Base-by-base conservation (phyloP, 1,140 invertebrate species). In the Trissolcus basalis region DNA sequence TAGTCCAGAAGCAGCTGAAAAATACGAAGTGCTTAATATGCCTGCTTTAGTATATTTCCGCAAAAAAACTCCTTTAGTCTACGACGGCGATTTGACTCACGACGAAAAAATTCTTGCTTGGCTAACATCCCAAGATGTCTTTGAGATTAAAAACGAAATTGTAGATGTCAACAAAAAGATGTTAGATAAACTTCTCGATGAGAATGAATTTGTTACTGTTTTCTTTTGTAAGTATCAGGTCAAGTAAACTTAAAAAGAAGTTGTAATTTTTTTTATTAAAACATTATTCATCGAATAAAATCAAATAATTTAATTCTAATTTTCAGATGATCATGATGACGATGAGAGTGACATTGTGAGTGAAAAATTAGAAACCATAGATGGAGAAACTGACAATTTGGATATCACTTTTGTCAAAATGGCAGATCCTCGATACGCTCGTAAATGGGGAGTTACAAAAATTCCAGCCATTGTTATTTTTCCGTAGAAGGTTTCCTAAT, bases 341-440 rank as follows among this genome's bases (percentile, higher is more conserved):
- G 90, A 92, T 48, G 94, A 96, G 74, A 96, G 95, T 84, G 91
- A 92, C 19, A 90, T 91, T 10, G 94, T 96, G 4, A 88, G 96
- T 71, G 92, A 94, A 76, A 96, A 94, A 82, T 83, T 98, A 39
- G 96, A 98, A 86, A 95, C 94, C 47, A 97, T 98, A 69, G 96
- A 98, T 81, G 94, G 93, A 71, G 96, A 97, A 88, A 96, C 95
- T 0, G 96, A 97, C 80, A 96, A 96, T 88, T 91, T 98, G 79
- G 96, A 97, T 79, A 97, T 98, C 50, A 97, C 96, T 1, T 97
- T 98, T 87, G 96, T 98, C 0, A 97, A 97, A 88, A 97, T 98
- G 92, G 93, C 94, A 16, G 96, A 98, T 86, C 90, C 94, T 0
- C 91, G 96, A 47, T 97, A 97, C 85, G 96, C 96, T 8, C 91